phyloP scores from a whole-genome alignment of 2,888 invertebrate species.

The Synanthedon tipuliformis region DNA sequence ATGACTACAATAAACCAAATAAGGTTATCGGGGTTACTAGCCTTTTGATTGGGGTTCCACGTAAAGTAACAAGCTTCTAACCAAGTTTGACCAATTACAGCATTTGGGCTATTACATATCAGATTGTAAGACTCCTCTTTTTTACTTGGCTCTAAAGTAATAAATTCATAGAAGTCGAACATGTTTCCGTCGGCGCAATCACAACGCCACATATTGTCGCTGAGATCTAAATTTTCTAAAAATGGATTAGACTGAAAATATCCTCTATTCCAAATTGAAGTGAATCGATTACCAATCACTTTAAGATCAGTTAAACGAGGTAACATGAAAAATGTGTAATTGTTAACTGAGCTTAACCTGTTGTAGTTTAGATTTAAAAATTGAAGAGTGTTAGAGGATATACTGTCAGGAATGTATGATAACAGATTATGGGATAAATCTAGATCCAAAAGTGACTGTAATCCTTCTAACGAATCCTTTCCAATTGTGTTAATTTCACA shows the following conservation, averaged over 20 bases:
- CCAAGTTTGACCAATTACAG: slow-evolving; percentile 76
- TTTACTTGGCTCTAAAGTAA: slow-evolving; percentile 69
- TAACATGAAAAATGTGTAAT: slow-evolving; percentile 73
- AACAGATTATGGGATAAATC: slow-evolving; percentile 77
- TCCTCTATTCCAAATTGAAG: slow-evolving; percentile 68
- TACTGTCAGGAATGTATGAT: slow-evolving; percentile 70
- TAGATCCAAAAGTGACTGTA: slow-evolving; percentile 71
- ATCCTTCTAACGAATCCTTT: slow-evolving; percentile 65
- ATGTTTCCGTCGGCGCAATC: slow-evolving; percentile 74
- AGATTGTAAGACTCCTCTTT: slow-evolving; percentile 62
- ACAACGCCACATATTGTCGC: slow-evolving; percentile 83
- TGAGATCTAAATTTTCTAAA: slow-evolving; percentile 70
- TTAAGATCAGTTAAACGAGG: slow-evolving; percentile 71
- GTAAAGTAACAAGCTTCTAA: slow-evolving; percentile 72
- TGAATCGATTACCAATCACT: slow-evolving; percentile 79
- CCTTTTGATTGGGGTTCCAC: slow-evolving; percentile 67
- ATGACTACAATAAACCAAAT: slow-evolving; percentile 72
- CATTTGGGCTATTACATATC: slow-evolving; percentile 75
- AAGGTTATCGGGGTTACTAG: slow-evolving; percentile 53
- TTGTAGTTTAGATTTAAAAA: slow-evolving; percentile 72
- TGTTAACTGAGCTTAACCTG: slow-evolving; percentile 72
- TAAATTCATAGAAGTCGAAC: slow-evolving; percentile 71
- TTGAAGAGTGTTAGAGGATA: slow-evolving; percentile 72
- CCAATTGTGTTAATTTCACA: slow-evolving; percentile 74
- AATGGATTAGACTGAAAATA: slow-evolving; percentile 73